Evolutionary conservation across 2,888 invertebrate species (phyloP).

Genomic region (Drosophila aldrichi): DNA sequence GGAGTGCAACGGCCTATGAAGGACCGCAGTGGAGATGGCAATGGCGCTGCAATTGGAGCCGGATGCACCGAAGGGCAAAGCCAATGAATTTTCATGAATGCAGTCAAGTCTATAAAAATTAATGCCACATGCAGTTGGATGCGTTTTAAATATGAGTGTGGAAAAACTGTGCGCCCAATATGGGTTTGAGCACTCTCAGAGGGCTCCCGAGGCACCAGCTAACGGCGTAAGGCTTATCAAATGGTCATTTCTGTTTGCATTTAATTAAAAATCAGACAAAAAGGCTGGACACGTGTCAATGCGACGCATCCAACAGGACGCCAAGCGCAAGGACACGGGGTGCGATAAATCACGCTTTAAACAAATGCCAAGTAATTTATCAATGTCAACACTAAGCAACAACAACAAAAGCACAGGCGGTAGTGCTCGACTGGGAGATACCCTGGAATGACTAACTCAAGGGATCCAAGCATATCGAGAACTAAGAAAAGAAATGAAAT

Average conservation of each 20-base stretch:
- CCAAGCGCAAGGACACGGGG: constrained; percentile 42
- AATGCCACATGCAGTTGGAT: constrained; percentile 70
- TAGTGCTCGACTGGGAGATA: not conserved
- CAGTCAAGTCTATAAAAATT: constrained; percentile 81
- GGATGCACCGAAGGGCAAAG: constrained; percentile 38
- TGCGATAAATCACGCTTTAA: constrained; percentile 84
- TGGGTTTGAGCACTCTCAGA: not conserved
- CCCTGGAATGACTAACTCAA: no score
- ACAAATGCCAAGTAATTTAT: constrained; percentile 83
- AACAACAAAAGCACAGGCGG: not conserved
- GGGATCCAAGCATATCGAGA: no score
- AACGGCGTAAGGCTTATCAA: constrained; percentile 62
- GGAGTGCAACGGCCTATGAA: constrained; percentile 76
- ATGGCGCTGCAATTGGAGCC: constrained; percentile 20
- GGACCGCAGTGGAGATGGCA: constrained; percentile 44
- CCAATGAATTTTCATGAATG: constrained; percentile 79
- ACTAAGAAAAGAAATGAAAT: no score
- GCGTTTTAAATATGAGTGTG: constrained; percentile 78
- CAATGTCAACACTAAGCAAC: constrained; percentile 80
- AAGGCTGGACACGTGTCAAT: constrained; percentile 83
- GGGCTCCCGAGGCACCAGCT: not conserved
- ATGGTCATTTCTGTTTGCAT: constrained; percentile 85
- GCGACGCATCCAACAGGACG: constrained; percentile 55
- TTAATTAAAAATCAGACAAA: constrained; percentile 83
- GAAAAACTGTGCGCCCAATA: constrained; percentile 41